These are phyloP conservation scores for Sciurus niger DNA, from an alignment of 2,113 vertebrate genomes.

Conservation along the genomic window DNA sequence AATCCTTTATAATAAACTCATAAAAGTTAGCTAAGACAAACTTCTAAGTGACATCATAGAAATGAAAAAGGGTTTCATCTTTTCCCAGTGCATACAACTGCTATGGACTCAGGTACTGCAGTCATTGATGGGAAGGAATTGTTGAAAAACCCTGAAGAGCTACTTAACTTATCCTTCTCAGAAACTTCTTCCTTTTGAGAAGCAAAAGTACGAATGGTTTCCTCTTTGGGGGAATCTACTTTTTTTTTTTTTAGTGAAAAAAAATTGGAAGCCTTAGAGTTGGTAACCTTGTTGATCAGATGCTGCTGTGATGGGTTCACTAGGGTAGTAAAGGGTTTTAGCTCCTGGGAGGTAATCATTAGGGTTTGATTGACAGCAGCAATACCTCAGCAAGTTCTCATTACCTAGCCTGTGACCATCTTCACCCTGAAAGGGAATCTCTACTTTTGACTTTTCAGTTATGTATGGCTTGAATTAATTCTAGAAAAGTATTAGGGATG, in stretches of 20 bases:
- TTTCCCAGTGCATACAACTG: slow-evolving; percentile 95
- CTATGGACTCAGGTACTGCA: slow-evolving; percentile 94
- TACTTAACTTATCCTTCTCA: slow-evolving; percentile 44
- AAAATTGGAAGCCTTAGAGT: slow-evolving; percentile 32
- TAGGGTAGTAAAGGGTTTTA: background rate
- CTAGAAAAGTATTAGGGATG: background rate
- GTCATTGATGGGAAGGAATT: slow-evolving; percentile 93
- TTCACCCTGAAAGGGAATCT: background rate
- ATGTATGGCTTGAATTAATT: background rate
- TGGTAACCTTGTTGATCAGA: slow-evolving; percentile 40
- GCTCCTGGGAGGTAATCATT: fast-evolving
- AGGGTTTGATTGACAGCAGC: background rate
- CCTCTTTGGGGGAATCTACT: slow-evolving; percentile 40
- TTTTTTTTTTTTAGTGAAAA: slow-evolving; percentile 32
- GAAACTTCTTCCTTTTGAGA: background rate
- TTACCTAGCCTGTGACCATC: background rate
- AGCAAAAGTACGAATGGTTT: slow-evolving; percentile 20
- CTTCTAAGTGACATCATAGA: slow-evolving; percentile 91
- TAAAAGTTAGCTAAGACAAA: slow-evolving; percentile 92
- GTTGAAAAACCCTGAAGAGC: slow-evolving; percentile 93
- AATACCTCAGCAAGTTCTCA: background rate
- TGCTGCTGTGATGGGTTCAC: background rate
- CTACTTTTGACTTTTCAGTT: background rate
- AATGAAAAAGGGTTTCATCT: slow-evolving; percentile 90
- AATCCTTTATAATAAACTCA: no score